phyloP scores from a whole-genome alignment of 1,140 invertebrate species.

The Apis laboriosa region DNA sequence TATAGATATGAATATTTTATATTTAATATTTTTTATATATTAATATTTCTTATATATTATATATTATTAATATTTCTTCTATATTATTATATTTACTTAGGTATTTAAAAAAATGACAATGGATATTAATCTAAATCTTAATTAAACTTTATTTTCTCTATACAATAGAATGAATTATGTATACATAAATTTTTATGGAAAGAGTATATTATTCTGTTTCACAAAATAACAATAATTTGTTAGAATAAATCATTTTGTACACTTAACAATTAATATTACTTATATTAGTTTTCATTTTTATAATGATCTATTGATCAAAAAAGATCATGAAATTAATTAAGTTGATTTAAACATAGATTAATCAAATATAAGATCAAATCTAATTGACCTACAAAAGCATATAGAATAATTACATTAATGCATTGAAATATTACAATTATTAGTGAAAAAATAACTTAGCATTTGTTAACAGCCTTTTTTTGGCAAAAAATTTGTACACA shows the following conservation, averaged over 20 bases:
- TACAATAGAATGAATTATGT: conserved; percentile 34
- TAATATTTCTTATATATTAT: not conserved
- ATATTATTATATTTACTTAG: not conserved
- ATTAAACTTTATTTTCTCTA: conserved; percentile 37
- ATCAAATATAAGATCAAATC: not conserved
- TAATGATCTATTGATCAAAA: not conserved
- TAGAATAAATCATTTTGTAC: conserved; percentile 34
- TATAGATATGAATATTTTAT: no score
- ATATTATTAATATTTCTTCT: not conserved
- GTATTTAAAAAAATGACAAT: not conserved
- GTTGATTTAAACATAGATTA: not conserved
- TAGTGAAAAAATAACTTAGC: conserved; percentile 61
- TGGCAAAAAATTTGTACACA: conserved; percentile 45
- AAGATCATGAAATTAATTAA: not conserved
- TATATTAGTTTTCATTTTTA: conserved; percentile 17
- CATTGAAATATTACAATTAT: conserved; percentile 23
- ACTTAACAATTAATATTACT: conserved; percentile 16
- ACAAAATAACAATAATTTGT: conserved; percentile 36
- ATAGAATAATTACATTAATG: conserved; percentile 7
- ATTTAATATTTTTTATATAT: not conserved
- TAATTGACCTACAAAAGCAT: conserved; percentile 12
- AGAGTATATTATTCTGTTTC: conserved; percentile 17
- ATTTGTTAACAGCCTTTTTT: conserved; percentile 62
- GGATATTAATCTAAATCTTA: not conserved
- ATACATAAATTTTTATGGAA: conserved; percentile 36